Conservation (phyloP, 2,113 vertebrate genomes). For the Ptilonorhynchus violaceus region DNA sequence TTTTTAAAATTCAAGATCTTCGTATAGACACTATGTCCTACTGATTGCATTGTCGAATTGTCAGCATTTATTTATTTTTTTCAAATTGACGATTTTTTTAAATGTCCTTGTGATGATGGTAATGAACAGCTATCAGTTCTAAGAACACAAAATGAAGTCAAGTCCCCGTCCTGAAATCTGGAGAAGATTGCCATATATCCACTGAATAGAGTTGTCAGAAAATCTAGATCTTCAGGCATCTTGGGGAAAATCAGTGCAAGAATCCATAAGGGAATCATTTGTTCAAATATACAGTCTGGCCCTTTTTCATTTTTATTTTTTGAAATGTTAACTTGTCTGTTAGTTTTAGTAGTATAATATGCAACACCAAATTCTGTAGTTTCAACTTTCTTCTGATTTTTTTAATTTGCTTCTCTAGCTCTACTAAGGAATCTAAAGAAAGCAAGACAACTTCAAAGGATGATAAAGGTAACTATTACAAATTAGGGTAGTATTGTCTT, state of each 20-base stretch:
- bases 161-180: conserved; percentile 94
- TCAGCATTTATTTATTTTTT: conserved; percentile 85
- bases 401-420: conserved; percentile 86
- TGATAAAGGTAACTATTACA: conserved; percentile 87
- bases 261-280: conserved; percentile 90
- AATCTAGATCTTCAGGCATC: conserved; percentile 92
- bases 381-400: conserved; percentile 81
- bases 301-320: conserved; percentile 77
- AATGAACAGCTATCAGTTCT: conserved; percentile 89
- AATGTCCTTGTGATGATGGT: conserved; percentile 91
- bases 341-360: conserved; percentile 66
- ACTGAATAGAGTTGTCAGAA: conserved; percentile 96
- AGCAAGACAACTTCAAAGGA: conserved; percentile 90
- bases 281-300: conserved; percentile 83
- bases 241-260: conserved; percentile 93
- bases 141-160: conserved; percentile 93
- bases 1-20: conserved; percentile 79
- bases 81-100: conserved; percentile 87
- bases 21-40: conserved; percentile 81
- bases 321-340: conserved; percentile 57
- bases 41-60: conserved; percentile 86
- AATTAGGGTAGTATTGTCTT: background rate
- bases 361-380: conserved; percentile 53
- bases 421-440: conserved; percentile 93
- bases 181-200: conserved; percentile 91